These are phyloP conservation scores for Micoletzkya japonica DNA, from an alignment of 2,888 invertebrate genomes.

Conservation along the genomic window DNA sequence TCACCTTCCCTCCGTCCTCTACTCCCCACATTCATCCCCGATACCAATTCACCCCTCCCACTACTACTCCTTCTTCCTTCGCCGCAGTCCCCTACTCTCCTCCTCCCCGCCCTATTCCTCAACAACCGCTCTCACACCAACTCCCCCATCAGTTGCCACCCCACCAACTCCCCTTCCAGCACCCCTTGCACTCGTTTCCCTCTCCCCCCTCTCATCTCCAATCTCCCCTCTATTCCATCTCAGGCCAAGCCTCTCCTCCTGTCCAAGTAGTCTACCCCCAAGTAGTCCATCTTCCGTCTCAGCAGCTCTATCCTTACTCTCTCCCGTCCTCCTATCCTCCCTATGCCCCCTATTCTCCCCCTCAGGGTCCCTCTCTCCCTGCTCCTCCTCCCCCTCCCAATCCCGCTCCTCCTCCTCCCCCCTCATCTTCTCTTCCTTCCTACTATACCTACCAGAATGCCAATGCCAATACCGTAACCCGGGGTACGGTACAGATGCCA, in stretches of 20 bases:
- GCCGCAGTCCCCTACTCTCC: not conserved
- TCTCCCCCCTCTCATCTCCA: slow-evolving; percentile 4
- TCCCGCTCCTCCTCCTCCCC: not conserved
- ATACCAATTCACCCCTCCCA: too few relatives aligned
- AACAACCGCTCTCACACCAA: not conserved
- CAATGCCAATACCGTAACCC: not conserved
- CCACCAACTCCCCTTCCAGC: not conserved
- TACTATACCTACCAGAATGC: slow-evolving; percentile 26
- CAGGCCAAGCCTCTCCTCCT: slow-evolving; percentile 23
- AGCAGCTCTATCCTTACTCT: not conserved
- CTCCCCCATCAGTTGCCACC: not conserved
- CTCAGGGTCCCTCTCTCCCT: not conserved
- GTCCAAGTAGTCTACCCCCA: slow-evolving; percentile 18
- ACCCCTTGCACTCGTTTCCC: not conserved
- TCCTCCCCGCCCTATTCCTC: not conserved
- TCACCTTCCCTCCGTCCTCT: not conserved
- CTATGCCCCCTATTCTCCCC: not conserved
- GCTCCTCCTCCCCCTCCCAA: not conserved
- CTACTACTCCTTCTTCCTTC: not conserved
- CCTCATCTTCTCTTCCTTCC: not conserved
- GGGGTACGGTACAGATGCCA: slow-evolving; percentile 9
- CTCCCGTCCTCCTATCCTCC: not conserved
- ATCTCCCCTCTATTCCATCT: slow-evolving; percentile 21
- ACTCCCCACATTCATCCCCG: too few relatives aligned
- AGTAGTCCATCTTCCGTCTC: not conserved